Percentiles rank a stretch among this genome's conserved stretches.
These are phyloP conservation scores for Scaptomyza parva DNA, from an alignment of 2,888 invertebrate genomes.

Conservation along the genomic window DNA sequence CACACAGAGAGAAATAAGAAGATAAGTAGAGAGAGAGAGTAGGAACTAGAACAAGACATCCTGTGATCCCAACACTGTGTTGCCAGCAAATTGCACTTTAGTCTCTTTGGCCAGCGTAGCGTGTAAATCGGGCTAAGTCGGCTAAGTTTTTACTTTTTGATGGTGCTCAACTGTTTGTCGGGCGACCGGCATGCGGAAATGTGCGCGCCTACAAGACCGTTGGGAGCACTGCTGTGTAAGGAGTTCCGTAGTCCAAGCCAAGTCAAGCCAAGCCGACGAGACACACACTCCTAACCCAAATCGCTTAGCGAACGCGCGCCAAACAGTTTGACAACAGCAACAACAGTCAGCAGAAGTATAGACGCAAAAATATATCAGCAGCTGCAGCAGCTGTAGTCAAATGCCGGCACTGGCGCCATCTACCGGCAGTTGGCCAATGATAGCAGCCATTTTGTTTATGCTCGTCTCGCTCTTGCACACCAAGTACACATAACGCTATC, in stretches of 20 bases:
- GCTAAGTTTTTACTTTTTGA: slow-evolving; percentile 64
- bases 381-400: slow-evolving; percentile 38
- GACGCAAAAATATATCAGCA: background rate
- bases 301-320: slow-evolving; percentile 77
- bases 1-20: slow-evolving; percentile 5
- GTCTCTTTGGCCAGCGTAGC: slow-evolving; percentile 43
- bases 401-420: slow-evolving; percentile 81
- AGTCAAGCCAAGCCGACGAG: slow-evolving; percentile 47
- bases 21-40: slow-evolving; percentile 8
- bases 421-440: slow-evolving; percentile 77
- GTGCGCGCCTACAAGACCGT: slow-evolving; percentile 54
- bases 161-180: slow-evolving; percentile 53
- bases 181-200: slow-evolving; percentile 61
- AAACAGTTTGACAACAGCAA: slow-evolving; percentile 69
- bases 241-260: slow-evolving; percentile 24
- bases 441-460: slow-evolving; percentile 85
- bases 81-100: slow-evolving; percentile 62
- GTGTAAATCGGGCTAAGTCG: slow-evolving; percentile 71
- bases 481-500: slow-evolving; percentile 37
- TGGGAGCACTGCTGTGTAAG: slow-evolving; percentile 16
- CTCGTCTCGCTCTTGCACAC: slow-evolving; percentile 62
- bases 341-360: slow-evolving; percentile 29
- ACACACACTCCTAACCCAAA: slow-evolving; percentile 81
- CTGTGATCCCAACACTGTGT: slow-evolving; percentile 24
- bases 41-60: slow-evolving; percentile 24